phyloP scores from a whole-genome alignment of 2,888 invertebrate genomes.

The Limnephilus rhombicus region DNA sequence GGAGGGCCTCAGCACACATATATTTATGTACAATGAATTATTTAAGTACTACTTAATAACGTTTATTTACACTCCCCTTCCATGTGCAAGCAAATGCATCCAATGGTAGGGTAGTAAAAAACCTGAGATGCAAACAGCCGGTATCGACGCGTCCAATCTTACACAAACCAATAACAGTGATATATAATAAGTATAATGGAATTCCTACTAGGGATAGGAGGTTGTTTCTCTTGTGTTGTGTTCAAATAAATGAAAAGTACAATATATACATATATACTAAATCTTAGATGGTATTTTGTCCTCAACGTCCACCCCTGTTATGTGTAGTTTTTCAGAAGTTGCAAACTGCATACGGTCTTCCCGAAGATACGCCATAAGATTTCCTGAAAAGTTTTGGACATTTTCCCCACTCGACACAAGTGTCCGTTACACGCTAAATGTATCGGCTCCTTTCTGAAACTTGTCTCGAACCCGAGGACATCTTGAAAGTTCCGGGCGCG shows the following conservation, averaged over 20 bases:
- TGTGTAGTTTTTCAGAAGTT: not conserved
- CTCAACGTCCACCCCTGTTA: not conserved
- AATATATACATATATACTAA: not conserved
- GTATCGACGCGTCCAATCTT: too few relatives aligned
- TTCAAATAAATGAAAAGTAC: not conserved
- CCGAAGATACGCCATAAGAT: conserved; percentile 20
- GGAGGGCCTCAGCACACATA: too few relatives aligned
- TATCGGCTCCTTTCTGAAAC: conserved; percentile 24
- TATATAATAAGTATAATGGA: too few relatives aligned
- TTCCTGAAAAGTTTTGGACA: conserved; percentile 27
- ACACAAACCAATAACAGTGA: too few relatives aligned
- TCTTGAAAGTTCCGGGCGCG: conserved; percentile 21
- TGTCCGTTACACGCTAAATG: conserved; percentile 43
- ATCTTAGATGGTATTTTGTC: not conserved
- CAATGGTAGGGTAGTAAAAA: too few relatives aligned
- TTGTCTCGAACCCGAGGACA: conserved; percentile 30
- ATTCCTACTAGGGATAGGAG: too few relatives aligned
- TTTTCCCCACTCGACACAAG: conserved; percentile 20
- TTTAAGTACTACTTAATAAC: too few relatives aligned
- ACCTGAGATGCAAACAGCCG: too few relatives aligned
- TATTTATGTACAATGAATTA: too few relatives aligned
- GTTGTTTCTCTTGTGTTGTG: not conserved
- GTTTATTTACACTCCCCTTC: too few relatives aligned
- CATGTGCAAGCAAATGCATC: too few relatives aligned
- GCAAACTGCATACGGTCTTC: not conserved